phyloP scores from a whole-genome alignment of 1,140 invertebrate species.

The Drosophila arizonae region DNA sequence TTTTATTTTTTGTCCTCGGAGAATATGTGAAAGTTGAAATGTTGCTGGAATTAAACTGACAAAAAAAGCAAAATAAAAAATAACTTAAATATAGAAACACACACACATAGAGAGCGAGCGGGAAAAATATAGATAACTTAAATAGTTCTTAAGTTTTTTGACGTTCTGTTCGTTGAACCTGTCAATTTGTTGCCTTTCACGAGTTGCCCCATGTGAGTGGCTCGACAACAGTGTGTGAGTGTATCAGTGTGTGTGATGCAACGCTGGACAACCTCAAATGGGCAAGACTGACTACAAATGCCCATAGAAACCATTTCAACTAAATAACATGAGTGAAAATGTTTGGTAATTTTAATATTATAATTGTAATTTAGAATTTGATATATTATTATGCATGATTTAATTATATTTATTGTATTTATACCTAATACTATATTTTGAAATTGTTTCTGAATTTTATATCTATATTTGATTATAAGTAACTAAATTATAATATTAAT shows the following conservation, averaged over 20 bases:
- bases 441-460: no score
- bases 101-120: slow-evolving; percentile 15
- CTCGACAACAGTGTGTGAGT: background rate
- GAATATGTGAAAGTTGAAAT: slow-evolving; percentile 76
- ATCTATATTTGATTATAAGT: no score
- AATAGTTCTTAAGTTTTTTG: slow-evolving; percentile 69
- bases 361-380: no score
- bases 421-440: no score
- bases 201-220: slow-evolving; percentile 50
- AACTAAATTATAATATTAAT: no score
- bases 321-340: no score
- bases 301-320: no score
- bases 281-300: no score
- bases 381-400: no score
- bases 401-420: no score
- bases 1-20: slow-evolving; percentile 76
- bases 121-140: slow-evolving; percentile 56
- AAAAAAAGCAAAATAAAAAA: slow-evolving; percentile 21
- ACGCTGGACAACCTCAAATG: slow-evolving; percentile 1
- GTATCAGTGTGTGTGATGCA: slow-evolving; percentile 3
- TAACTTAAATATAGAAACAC: slow-evolving; percentile 35
- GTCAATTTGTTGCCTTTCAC: slow-evolving; percentile 64
- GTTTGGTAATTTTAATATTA: no score
- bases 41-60: slow-evolving; percentile 62
- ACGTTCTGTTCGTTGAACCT: slow-evolving; percentile 54